Evolutionary conservation across 2,888 invertebrate species (phyloP).

Genomic region (Eledona agricola): DNA sequence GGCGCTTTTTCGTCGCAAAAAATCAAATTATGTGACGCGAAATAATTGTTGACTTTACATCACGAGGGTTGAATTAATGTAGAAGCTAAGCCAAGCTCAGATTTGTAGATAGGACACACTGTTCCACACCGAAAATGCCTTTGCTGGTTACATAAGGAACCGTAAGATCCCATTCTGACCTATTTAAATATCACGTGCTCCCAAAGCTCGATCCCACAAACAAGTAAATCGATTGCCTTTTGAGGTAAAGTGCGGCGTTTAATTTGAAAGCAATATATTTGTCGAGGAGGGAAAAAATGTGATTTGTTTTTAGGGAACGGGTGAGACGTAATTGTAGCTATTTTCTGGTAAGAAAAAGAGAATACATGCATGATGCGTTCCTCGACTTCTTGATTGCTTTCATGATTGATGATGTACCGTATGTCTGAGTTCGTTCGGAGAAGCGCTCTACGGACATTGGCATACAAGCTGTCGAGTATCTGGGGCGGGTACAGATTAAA

Average conservation of each 20-base stretch:
- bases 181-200: conserved; percentile 41
- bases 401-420: conserved; percentile 58
- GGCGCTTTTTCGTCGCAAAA: conserved; percentile 34
- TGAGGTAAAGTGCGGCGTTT: too few species aligned
- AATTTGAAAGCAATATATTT: too few species aligned
- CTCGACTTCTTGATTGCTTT: conserved; percentile 54
- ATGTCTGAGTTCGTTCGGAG: conserved; percentile 53
- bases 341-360: conserved; percentile 29
- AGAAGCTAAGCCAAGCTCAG: conserved; percentile 54
- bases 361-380: conserved; percentile 37
- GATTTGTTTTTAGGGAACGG: conserved; percentile 4
- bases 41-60: conserved; percentile 52
- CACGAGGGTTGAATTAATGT: conserved; percentile 56
- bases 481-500: conserved; percentile 57
- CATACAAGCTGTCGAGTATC: conserved; percentile 56
- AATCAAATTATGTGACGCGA: conserved; percentile 42
- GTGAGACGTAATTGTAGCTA: conserved; percentile 28
- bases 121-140: conserved; percentile 45
- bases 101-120: conserved; percentile 58
- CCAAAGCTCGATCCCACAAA: conserved; percentile 34
- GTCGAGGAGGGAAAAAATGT: too few species aligned
- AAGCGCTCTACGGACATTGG: conserved; percentile 53
- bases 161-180: conserved; percentile 37
- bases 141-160: conserved; percentile 38
- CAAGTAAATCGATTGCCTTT: conserved; percentile 27